phyloP scores from a whole-genome alignment of 2,113 vertebrate genomes.

The Hippocampus zosterae region DNA sequence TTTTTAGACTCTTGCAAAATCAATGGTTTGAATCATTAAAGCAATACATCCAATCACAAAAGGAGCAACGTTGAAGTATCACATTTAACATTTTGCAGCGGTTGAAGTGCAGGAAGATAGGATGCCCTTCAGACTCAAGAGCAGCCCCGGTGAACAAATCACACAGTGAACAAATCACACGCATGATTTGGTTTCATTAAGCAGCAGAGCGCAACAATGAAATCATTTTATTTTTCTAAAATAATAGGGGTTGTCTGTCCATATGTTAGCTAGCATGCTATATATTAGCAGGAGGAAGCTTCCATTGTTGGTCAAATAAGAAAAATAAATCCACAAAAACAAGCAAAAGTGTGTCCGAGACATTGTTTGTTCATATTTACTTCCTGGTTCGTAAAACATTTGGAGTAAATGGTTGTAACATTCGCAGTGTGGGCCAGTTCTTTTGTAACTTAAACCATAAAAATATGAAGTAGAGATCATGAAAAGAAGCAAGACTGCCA shows the following conservation, averaged over 20 bases:
- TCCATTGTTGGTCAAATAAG: too few species aligned
- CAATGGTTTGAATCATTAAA: neutral
- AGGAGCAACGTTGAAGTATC: neutral
- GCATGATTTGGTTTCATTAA: neutral
- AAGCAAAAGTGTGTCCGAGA: neutral
- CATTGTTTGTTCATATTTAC: too few species aligned
- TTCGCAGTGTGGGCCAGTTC: too few species aligned
- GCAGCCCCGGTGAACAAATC: neutral
- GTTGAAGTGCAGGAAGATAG: neutral
- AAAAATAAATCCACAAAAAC: neutral
- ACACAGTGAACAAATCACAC: neutral
- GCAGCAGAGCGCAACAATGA: neutral
- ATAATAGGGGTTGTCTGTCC: neutral
- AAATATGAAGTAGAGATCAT: neutral
- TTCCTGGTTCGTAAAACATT: too few species aligned
- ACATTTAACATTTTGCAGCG: neutral
- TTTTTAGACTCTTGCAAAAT: neutral
- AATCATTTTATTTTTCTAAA: neutral
- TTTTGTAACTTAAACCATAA: too few species aligned
- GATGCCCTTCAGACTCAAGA: slow-evolving; percentile 1
- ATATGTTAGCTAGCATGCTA: neutral
- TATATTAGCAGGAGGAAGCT: neutral
- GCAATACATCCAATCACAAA: neutral
- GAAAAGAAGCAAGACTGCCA: neutral
- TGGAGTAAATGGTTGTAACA: too few species aligned